Evolutionary conservation across 2,113 vertebrate species (phyloP).

Genomic region (Chitala chitala): DNA sequence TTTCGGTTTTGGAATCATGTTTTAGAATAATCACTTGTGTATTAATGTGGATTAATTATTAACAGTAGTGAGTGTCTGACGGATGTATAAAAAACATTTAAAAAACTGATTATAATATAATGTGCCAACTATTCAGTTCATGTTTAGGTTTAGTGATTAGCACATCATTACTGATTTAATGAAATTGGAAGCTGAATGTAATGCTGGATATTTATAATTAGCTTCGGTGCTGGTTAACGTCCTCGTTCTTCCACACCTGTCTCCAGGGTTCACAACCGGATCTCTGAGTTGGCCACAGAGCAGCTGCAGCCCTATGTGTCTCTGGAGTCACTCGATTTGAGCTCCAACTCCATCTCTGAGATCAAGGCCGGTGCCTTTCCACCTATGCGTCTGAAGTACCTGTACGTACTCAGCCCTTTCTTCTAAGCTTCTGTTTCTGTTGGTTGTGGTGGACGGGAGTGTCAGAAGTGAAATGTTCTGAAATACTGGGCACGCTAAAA

Average conservation of each 20-base stretch:
- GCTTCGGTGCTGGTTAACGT: slow-evolving; percentile 15
- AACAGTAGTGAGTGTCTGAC: too few relatives aligned
- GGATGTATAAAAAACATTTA: too few relatives aligned
- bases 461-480: too few relatives aligned
- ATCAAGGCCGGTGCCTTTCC: slow-evolving; percentile 71
- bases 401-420: slow-evolving; percentile 59
- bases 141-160: not conserved
- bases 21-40: too few relatives aligned
- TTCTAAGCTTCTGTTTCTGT: not conserved
- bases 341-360: slow-evolving; percentile 73
- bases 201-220: not conserved
- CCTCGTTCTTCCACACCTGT: slow-evolving; percentile 7
- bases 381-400: slow-evolving; percentile 70
- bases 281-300: slow-evolving; percentile 65
- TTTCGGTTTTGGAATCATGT: too few relatives aligned
- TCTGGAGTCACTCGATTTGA: slow-evolving; percentile 72
- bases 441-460: not conserved
- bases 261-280: slow-evolving; percentile 70
- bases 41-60: too few relatives aligned
- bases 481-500: too few relatives aligned
- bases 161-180: not conserved
- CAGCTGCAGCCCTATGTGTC: slow-evolving; percentile 66
- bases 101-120: too few relatives aligned
- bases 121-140: not conserved
- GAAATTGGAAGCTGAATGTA: not conserved